These are phyloP conservation scores for Hipparchia sbordonii DNA, from an alignment of 2,888 invertebrate species.

Conservation along the genomic window DNA sequence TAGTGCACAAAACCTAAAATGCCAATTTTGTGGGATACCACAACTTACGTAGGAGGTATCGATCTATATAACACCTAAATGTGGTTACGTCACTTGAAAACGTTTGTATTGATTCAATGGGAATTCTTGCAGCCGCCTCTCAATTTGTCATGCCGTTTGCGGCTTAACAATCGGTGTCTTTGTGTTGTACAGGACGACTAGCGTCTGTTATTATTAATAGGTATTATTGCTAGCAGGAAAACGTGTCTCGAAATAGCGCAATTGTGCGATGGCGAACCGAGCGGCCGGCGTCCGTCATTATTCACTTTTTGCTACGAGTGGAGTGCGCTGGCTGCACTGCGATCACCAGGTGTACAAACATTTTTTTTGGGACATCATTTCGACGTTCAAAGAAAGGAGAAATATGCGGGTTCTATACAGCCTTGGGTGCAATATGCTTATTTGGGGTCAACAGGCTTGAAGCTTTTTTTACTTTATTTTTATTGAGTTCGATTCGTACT, in stretches of 20 bases:
- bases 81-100: neutral
- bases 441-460: too few species aligned
- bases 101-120: neutral
- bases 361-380: conserved; percentile 16
- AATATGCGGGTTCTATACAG: neutral
- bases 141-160: conserved; percentile 28
- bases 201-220: conserved; percentile 62
- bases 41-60: too few species aligned
- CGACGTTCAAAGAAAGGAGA: neutral
- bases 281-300: conserved; percentile 60
- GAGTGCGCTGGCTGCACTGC: conserved; percentile 50
- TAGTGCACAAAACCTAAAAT: too few species aligned
- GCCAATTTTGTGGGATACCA: too few species aligned
- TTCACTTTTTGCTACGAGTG: conserved; percentile 64
- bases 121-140: conserved; percentile 20
- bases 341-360: conserved; percentile 4
- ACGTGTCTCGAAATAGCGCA: conserved; percentile 72
- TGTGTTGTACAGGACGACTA: conserved; percentile 52
- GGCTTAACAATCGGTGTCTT: conserved; percentile 40
- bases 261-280: conserved; percentile 60
- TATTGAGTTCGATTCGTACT: too few species aligned
- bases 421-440: too few species aligned
- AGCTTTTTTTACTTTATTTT: too few species aligned
- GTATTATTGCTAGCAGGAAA: conserved; percentile 72
- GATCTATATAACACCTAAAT: too few species aligned